A percentile compares a stretch with the other conserved stretches of the same genome.
These are phyloP conservation scores for Haemorhous mexicanus DNA, from an alignment of 2,113 vertebrate genomes.

Conservation along the genomic window DNA sequence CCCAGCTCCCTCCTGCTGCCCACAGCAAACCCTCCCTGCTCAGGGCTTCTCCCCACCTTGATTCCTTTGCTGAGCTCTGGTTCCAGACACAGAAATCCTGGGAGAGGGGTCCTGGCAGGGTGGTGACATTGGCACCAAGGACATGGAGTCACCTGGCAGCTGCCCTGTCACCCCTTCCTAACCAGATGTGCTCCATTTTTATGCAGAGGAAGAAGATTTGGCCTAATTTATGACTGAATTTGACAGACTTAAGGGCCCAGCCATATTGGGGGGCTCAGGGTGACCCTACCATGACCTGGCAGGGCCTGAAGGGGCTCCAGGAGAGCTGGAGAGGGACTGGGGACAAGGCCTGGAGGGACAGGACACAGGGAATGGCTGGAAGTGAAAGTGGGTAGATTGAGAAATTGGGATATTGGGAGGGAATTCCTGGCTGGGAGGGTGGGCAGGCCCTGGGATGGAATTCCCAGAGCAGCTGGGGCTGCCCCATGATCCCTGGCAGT, in stretches of 20 bases:
- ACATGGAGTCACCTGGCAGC: fast-evolving
- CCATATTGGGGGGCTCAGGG: fast-evolving
- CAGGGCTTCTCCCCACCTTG: neutral
- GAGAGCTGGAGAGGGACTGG: neutral
- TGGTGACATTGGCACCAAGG: fast-evolving
- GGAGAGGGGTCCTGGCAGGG: neutral
- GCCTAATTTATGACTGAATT: neutral
- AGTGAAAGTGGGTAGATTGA: fast-evolving
- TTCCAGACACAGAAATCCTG: fast-evolving
- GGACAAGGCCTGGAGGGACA: neutral
- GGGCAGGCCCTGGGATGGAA: fast-evolving
- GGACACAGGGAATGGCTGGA: neutral
- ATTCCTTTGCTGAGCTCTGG: neutral
- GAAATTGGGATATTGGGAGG: neutral
- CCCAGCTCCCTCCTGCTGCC: neutral
- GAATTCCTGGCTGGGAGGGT: neutral
- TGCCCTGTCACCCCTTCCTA: neutral
- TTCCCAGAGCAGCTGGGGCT: neutral
- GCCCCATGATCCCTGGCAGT: neutral
- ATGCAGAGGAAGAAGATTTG: neutral
- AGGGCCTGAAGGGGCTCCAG: neutral
- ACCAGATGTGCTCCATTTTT: fast-evolving
- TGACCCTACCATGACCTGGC: fast-evolving
- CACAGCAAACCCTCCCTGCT: neutral
- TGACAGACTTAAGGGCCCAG: neutral